Percentiles rank a stretch among this genome's conserved stretches.
phyloP scores from a whole-genome alignment of 2,888 invertebrate species.

The Timandra comae region DNA sequence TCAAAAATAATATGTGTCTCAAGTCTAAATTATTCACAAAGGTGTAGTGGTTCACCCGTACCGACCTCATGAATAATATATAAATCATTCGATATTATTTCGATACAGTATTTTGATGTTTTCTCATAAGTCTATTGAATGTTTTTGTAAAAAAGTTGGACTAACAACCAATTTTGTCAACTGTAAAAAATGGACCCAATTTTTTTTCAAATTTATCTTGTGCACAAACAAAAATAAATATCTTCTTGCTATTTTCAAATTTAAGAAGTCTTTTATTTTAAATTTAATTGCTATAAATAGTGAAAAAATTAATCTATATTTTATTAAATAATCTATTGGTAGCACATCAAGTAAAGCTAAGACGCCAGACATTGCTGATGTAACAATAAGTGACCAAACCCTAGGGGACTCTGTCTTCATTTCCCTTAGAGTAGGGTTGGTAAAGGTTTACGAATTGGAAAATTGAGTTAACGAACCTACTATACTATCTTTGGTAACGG shows the following conservation, averaged over 20 bases:
- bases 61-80: constrained; percentile 64
- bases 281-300: too few species aligned
- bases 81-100: constrained; percentile 63
- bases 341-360: constrained; percentile 18
- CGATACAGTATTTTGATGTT: constrained; percentile 37
- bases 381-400: constrained; percentile 57
- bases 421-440: constrained; percentile 33
- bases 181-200: too few species aligned
- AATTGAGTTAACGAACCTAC: constrained; percentile 2
- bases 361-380: constrained; percentile 33
- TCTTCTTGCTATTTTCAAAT: too few species aligned
- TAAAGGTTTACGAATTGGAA: constrained; percentile 20
- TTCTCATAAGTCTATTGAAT: constrained; percentile 25
- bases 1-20: constrained; percentile 67
- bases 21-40: constrained; percentile 68
- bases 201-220: too few species aligned
- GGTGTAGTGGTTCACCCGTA: constrained; percentile 53
- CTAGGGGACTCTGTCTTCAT: constrained; percentile 42
- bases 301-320: too few species aligned
- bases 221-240: too few species aligned
- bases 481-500: constrained; percentile 4
- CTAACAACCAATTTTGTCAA: too few species aligned
- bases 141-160: constrained; percentile 7
- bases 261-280: too few species aligned
- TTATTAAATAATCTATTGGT: constrained; percentile 11